These are phyloP conservation scores for Saimiri boliviensis DNA, from an alignment of 2,113 vertebrate species.

Conservation along the genomic window DNA sequence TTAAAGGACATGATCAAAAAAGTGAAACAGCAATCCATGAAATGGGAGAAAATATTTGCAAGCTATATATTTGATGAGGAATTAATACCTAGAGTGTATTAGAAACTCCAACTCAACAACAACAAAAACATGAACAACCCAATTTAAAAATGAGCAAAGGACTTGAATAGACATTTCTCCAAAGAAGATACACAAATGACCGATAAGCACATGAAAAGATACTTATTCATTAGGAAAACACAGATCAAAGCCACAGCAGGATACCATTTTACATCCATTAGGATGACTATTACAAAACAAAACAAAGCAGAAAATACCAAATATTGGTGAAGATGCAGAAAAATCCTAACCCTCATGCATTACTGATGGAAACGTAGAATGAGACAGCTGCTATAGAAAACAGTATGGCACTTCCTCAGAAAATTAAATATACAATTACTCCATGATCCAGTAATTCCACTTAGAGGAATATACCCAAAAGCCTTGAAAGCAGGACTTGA, in stretches of 20 bases:
- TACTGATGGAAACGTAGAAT: neutral
- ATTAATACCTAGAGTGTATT: neutral
- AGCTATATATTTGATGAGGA: neutral
- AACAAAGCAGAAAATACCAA: neutral
- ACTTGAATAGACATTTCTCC: neutral
- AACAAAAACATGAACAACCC: neutral
- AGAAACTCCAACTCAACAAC: neutral
- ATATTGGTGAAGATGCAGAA: neutral
- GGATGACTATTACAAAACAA: neutral
- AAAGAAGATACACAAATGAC: neutral
- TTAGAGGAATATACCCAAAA: neutral
- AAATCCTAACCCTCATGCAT: neutral
- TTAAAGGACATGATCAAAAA: neutral
- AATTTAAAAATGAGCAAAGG: neutral
- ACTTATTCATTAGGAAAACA: neutral
- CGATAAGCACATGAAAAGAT: neutral
- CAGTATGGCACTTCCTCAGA: neutral
- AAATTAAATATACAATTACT: neutral
- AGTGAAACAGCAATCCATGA: neutral
- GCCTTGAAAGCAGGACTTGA: neutral
- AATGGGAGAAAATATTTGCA: neutral
- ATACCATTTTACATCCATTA: neutral
- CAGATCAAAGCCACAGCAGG: neutral
- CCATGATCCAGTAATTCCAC: neutral
- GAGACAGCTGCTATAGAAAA: neutral